Evolutionary conservation across 2,797 vertebrate species (phyloP).

Genomic region (Pachyuromys duprasi): DNA sequence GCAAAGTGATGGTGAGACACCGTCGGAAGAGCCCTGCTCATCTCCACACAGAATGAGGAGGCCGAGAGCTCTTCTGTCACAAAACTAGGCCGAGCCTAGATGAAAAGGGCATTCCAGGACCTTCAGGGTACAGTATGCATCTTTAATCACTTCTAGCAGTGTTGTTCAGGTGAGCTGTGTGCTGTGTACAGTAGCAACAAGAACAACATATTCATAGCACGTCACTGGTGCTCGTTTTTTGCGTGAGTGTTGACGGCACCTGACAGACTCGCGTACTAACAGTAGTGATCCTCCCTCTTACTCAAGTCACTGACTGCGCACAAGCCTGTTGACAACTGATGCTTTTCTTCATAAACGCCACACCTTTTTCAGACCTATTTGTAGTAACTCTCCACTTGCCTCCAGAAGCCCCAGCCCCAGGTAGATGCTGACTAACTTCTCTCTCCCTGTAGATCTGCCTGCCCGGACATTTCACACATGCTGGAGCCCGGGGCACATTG

Average conservation of each 20-base stretch:
- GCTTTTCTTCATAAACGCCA: not conserved
- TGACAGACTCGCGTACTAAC: not conserved
- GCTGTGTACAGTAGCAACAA: not conserved
- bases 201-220: not conserved
- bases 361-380: not conserved
- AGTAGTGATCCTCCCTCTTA: not conserved
- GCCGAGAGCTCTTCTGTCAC: not conserved
- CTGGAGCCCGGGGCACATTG: not conserved
- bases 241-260: not conserved
- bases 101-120: not conserved
- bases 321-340: not conserved
- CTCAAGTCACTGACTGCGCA: not conserved
- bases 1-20: not conserved
- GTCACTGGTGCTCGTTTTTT: not conserved
- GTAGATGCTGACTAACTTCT: not conserved
- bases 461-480: not conserved
- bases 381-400: not conserved
- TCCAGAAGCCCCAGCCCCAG: not conserved
- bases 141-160: not conserved
- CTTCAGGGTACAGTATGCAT: not conserved
- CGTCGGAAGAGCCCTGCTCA: conserved; percentile 1
- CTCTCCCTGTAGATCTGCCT: not conserved
- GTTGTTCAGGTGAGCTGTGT: not conserved
- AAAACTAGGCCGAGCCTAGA: not conserved
- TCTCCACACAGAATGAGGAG: not conserved